Evolutionary conservation across 2,797 vertebrate genomes (phyloP).

Genomic region (Pampus argenteus): DNA sequence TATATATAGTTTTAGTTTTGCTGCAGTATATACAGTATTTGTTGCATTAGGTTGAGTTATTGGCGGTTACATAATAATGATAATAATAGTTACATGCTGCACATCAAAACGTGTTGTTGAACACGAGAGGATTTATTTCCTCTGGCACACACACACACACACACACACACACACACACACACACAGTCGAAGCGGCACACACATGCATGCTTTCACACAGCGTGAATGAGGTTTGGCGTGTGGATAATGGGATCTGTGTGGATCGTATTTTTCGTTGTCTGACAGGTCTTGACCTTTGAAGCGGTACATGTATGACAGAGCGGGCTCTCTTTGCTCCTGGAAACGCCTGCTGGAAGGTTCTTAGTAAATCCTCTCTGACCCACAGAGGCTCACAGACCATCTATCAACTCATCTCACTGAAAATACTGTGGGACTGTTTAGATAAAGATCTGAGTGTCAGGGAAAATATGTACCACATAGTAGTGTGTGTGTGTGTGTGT

Average conservation of each 20-base stretch:
- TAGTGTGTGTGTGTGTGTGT: background rate
- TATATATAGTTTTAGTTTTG: background rate
- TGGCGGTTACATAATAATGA: background rate
- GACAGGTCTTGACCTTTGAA: constrained; percentile 45
- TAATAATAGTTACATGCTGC: constrained; percentile 4
- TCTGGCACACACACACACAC: constrained; percentile 3
- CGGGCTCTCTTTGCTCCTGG: constrained; percentile 20
- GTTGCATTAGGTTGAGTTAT: background rate
- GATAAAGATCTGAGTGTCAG: constrained; percentile 48
- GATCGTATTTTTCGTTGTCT: constrained; percentile 30
- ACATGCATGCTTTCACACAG: background rate
- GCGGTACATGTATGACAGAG: constrained; percentile 26
- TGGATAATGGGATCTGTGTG: constrained; percentile 38
- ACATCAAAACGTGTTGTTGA: background rate
- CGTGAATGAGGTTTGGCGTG: constrained; percentile 29
- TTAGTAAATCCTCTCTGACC: constrained; percentile 48
- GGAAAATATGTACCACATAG: constrained; percentile 26
- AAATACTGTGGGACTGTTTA: constrained; percentile 42
- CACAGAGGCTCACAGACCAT: constrained; percentile 27
- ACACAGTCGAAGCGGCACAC: background rate
- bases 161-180: background rate
- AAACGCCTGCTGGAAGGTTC: constrained; percentile 46
- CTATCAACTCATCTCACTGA: constrained; percentile 45
- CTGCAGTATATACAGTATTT: background rate
- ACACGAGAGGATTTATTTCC: constrained; percentile 15